Conservation (phyloP, 2,888 invertebrate genomes). For the Augochlorella aurata region DNA sequence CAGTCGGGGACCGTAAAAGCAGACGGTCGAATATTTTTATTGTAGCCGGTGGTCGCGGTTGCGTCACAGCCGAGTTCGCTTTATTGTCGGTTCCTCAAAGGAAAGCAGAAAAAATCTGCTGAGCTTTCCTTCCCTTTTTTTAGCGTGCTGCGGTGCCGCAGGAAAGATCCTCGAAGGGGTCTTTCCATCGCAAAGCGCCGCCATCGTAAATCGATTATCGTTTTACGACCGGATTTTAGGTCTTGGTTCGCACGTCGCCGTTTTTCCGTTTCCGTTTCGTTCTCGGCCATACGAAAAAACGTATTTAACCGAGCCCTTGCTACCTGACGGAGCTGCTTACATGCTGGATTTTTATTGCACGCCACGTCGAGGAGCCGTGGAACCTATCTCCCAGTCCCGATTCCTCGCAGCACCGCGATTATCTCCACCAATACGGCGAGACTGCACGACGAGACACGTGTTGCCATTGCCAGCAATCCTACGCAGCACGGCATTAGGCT, state of each 20-base stretch:
- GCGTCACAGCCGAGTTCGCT: not conserved
- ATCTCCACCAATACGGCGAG: not conserved
- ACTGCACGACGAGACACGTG: not conserved
- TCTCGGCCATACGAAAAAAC: not conserved
- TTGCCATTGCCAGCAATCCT: not conserved
- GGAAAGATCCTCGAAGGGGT: slow-evolving; percentile 3
- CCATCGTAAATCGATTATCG: slow-evolving; percentile 77
- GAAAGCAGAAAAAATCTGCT: not conserved
- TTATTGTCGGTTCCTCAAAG: not conserved
- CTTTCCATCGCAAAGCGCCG: slow-evolving; percentile 59
- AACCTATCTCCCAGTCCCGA: not conserved
- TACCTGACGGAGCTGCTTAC: slow-evolving; percentile 43
- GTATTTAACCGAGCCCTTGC: slow-evolving; percentile 18
- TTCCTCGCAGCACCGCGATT: slow-evolving; percentile 8
- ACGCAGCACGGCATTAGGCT: not conserved
- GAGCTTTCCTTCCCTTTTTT: not conserved
- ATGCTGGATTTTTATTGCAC: slow-evolving; percentile 31
- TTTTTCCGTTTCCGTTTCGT: not conserved
- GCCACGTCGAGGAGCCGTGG: not conserved
- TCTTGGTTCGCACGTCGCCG: slow-evolving; percentile 48
- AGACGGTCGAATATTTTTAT: no score
- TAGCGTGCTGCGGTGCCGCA: no score
- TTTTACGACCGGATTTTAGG: slow-evolving; percentile 68
- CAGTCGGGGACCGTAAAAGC: no score
- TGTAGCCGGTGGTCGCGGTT: not conserved